Conservation (phyloP, 1,140 invertebrate species). For the Episyrphus balteatus region DNA sequence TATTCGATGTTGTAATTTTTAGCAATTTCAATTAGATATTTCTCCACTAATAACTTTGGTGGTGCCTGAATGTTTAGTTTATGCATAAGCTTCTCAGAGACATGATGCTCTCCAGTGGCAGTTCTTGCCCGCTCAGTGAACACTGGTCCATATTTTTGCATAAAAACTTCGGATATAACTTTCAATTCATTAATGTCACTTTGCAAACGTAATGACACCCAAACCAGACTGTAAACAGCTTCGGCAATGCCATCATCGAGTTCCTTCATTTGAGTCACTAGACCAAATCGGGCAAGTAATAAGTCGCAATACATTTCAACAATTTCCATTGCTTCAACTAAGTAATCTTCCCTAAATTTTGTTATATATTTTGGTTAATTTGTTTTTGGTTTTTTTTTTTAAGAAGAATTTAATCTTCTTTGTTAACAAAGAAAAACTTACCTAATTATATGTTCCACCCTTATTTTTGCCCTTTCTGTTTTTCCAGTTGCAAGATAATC, state of each 20-base stretch:
- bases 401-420: too few relatives aligned
- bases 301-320: conserved; percentile 99
- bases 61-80: conserved; percentile 94
- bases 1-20: conserved; percentile 89
- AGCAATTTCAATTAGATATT: conserved; percentile 92
- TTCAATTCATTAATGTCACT: conserved; percentile 61
- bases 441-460: conserved; percentile 95
- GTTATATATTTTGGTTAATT: neutral
- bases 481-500: conserved; percentile 88
- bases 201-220: conserved; percentile 85
- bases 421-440: conserved; percentile 23
- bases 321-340: conserved; percentile 98
- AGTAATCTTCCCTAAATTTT: conserved; percentile 78
- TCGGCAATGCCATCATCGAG: conserved; percentile 92
- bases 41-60: conserved; percentile 90
- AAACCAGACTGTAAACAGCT: conserved; percentile 90
- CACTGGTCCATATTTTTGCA: conserved; percentile 87
- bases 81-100: conserved; percentile 91
- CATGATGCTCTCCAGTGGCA: conserved; percentile 58
- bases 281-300: conserved; percentile 90
- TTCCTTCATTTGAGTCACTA: conserved; percentile 96
- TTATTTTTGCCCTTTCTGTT: conserved; percentile 85
- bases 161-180: conserved; percentile 80
- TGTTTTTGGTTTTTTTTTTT: neutral
- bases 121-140: conserved; percentile 78